phyloP scores from a whole-genome alignment of 2,888 invertebrate genomes.

The Clitarchus hookeri region DNA sequence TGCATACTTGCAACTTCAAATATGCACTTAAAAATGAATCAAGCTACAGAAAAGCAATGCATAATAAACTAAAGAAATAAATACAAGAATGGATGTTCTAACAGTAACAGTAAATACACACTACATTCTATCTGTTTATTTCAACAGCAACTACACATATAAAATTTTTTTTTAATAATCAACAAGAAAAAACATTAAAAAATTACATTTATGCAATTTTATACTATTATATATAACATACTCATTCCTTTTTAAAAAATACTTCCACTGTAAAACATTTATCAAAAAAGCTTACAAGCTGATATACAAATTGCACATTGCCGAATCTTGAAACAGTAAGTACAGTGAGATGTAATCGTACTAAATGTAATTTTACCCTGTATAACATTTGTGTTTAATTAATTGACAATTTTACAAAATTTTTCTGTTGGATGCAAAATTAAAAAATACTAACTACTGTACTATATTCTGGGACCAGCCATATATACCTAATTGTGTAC shows the following conservation, averaged over 20 bases:
- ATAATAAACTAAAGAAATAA: not conserved
- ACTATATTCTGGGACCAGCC: not conserved
- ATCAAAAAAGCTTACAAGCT: not conserved
- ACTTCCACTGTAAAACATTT: not conserved
- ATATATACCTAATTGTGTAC: not conserved
- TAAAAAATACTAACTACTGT: not conserved
- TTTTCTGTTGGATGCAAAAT: not conserved
- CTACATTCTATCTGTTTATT: conserved; percentile 4
- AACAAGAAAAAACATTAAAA: conserved; percentile 7
- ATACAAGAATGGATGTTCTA: not conserved
- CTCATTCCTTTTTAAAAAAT: not conserved
- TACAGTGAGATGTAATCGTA: not conserved
- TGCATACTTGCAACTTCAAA: not conserved
- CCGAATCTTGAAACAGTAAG: not conserved
- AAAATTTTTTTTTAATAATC: not conserved
- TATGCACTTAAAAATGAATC: not conserved
- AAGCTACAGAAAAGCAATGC: not conserved
- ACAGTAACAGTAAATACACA: not conserved
- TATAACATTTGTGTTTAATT: conserved; percentile 8
- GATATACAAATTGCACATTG: conserved; percentile 8
- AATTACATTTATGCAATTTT: not conserved
- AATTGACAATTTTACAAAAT: not conserved
- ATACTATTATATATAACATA: not conserved
- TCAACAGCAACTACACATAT: not conserved
- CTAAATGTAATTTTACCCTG: not conserved